Base-by-base conservation (phyloP, 1,140 invertebrate species). In the Drosophila lacteicornis region DNA sequence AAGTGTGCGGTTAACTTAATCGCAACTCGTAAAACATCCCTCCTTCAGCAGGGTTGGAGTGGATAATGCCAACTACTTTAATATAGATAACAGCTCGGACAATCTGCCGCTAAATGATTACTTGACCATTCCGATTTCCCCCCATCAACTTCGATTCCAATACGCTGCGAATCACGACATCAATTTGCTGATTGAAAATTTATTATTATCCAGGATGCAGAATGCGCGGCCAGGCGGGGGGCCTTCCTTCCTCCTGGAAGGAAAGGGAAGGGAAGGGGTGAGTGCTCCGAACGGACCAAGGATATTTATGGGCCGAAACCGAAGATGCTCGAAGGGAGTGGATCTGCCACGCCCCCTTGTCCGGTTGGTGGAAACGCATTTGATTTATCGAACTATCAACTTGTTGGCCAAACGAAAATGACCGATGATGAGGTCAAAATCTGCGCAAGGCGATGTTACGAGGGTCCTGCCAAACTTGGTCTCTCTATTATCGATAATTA, bases 101-200 rank as follows among this genome's bases (percentile, higher is more conserved):
- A 84, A 83, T 70, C 56, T 75, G 75, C 65, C 58, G 76, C 60
- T 79, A 82, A 85, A 82, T 86, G 82, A 85, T 85, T 85, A 79
- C 82, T 85, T 75, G 75, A 86, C 74, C 60, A 69, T 42, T 49
- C 11, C 27, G 4, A 15, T 12, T 51, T 33, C 36, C n/a, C 70
- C 30, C n/a, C 49, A n/a, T 66, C 53, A 51, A 57, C 19, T 58
- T 40, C 46, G 42, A 57, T 53, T 40, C 13, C 51, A 57, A 60
- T 51, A 59, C 43, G 82, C 57, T 67, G 73, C 27, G 79, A 82
- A 85, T 85, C 82, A 85, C 82, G 79, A 86, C 76, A 73, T 85
- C 82, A 85, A 85, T 85, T 85, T 85, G 82, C 79, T 85, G 82
- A 85, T 85, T 85, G 82, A 82, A 85, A 85, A 86, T 86, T 86